These are phyloP conservation scores for Lophura nycthemera DNA, from an alignment of 2,113 vertebrate species.

Conservation along the genomic window DNA sequence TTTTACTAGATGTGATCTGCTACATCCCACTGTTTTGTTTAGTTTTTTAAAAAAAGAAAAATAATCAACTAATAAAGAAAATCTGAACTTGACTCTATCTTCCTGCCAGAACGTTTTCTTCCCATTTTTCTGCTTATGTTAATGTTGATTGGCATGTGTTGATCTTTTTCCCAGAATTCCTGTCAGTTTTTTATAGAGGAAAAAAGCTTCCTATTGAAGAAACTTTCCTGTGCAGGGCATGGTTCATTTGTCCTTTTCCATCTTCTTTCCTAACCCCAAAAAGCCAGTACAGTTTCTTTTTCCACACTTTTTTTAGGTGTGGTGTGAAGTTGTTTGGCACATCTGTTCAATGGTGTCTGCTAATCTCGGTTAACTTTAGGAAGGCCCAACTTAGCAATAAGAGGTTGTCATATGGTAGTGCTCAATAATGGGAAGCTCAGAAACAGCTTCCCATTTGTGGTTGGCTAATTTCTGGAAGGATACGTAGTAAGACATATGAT, in stretches of 20 bases:
- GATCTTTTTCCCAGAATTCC: neutral
- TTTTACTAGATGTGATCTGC: neutral
- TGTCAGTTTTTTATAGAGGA: neutral
- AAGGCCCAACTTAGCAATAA: neutral
- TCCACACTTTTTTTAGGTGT: neutral
- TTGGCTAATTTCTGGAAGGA: neutral
- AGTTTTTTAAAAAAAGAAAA: neutral
- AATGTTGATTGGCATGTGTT: neutral
- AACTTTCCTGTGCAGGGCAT: neutral
- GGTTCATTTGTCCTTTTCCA: neutral
- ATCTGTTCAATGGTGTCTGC: neutral
- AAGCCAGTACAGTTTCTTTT: neutral
- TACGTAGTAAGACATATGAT: neutral
- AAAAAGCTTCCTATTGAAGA: neutral
- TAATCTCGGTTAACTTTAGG: neutral
- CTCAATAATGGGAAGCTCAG: neutral
- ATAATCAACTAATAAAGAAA: neutral
- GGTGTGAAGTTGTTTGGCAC: neutral
- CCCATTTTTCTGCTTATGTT: neutral
- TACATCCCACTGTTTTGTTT: neutral
- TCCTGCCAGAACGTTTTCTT: neutral
- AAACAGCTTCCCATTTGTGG: constrained; percentile 22
- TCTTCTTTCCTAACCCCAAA: neutral
- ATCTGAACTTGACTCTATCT: neutral
- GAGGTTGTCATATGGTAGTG: neutral